These are phyloP conservation scores for Ispidina picta DNA, from an alignment of 2,797 vertebrate species.

Conservation along the genomic window DNA sequence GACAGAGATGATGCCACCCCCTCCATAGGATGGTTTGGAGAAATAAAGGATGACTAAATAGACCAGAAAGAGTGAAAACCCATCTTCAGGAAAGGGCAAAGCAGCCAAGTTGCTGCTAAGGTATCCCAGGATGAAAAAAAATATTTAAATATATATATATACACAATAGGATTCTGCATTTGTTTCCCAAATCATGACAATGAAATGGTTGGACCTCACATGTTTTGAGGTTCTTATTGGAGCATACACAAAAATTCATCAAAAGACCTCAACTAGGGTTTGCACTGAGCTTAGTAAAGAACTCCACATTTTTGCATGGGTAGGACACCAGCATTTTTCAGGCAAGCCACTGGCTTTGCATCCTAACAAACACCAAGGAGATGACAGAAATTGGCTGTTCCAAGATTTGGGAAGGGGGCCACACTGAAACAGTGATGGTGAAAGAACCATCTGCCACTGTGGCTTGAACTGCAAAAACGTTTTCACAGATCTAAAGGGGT, in stretches of 20 bases:
- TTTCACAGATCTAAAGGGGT: background rate
- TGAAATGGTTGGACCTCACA: background rate
- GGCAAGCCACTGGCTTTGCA: background rate
- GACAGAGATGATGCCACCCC: background rate
- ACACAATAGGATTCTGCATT: background rate
- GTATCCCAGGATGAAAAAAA: background rate
- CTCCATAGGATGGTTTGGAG: rapidly evolving
- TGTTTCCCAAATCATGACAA: background rate
- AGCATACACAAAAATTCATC: background rate
- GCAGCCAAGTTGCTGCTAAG: background rate
- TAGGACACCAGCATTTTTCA: background rate
- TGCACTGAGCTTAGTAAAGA: background rate
- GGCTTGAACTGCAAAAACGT: background rate
- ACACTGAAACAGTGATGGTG: background rate
- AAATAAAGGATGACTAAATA: background rate
- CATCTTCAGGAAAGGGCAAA: background rate
- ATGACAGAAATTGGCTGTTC: background rate
- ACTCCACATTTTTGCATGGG: background rate
- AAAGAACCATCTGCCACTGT: background rate
- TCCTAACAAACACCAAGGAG: background rate
- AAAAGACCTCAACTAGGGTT: background rate
- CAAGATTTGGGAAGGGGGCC: background rate
- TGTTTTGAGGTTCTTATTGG: background rate
- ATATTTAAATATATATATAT: background rate
- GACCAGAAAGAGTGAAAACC: background rate